Conservation (phyloP, 2,888 invertebrate genomes). For the Thereva unica region DNA sequence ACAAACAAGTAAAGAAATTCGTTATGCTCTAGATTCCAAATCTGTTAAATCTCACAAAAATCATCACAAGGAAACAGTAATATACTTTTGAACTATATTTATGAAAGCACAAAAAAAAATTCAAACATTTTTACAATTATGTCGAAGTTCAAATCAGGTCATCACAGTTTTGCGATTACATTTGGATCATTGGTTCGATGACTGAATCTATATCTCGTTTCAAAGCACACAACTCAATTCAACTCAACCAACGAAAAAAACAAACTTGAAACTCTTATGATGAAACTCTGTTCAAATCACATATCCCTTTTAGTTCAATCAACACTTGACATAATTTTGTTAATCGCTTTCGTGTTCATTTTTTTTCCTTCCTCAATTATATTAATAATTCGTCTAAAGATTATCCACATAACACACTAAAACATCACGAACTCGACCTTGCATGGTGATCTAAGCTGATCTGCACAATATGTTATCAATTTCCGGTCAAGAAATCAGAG, state of each 20-base stretch:
- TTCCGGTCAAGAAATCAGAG: constrained; percentile 40
- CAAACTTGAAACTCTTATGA: not conserved
- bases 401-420: not conserved
- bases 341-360: constrained; percentile 15
- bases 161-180: constrained; percentile 37
- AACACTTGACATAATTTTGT: constrained; percentile 38
- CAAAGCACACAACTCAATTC: too few species aligned
- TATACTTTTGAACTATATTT: constrained; percentile 11
- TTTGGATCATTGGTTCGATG: constrained; percentile 22
- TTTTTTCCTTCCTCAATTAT: constrained; percentile 4
- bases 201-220: constrained; percentile 17
- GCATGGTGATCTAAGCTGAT: constrained; percentile 25
- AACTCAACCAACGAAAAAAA: too few species aligned
- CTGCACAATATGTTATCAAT: constrained; percentile 40
- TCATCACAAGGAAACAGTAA: constrained; percentile 4
- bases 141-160: constrained; percentile 36
- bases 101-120: not conserved
- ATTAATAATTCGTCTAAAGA: not conserved
- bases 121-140: constrained; percentile 22
- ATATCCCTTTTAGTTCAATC: constrained; percentile 23
- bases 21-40: constrained; percentile 26
- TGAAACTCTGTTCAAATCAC: constrained; percentile 14
- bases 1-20: constrained; percentile 16
- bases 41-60: constrained; percentile 1
- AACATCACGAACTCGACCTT: not conserved